Evolutionary conservation across 2,113 vertebrate species (phyloP).

Genomic region (Microcebus murinus): DNA sequence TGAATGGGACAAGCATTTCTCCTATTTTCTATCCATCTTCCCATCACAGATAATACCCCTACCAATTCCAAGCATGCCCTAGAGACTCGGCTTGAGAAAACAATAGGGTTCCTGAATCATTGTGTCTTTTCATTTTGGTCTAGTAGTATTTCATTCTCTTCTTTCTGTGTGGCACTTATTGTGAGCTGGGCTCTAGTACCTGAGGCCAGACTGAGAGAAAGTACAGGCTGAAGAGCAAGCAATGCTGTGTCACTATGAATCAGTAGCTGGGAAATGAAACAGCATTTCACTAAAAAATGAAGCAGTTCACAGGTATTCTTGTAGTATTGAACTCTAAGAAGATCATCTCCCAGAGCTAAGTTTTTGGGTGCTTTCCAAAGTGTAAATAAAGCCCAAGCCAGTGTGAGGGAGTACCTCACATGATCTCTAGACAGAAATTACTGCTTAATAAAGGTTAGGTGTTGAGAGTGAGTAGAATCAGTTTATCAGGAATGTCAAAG

Average conservation of each 20-base stretch:
- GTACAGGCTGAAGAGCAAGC: background rate
- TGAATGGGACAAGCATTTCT: background rate
- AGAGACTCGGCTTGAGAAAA: background rate
- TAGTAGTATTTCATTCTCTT: background rate
- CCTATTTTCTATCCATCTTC: background rate
- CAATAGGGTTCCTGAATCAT: background rate
- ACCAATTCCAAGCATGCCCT: background rate
- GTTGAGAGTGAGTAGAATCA: background rate
- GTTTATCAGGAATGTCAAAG: slow-evolving; percentile 22
- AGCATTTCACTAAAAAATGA: slow-evolving; percentile 39
- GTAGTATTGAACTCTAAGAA: slow-evolving; percentile 13
- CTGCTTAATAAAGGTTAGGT: slow-evolving; percentile 47
- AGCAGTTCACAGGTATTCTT: slow-evolving; percentile 14
- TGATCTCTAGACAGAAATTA: slow-evolving; percentile 12
- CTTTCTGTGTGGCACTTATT: background rate
- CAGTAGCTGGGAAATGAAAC: background rate
- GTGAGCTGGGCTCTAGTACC: background rate
- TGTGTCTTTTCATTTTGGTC: background rate
- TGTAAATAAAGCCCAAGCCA: slow-evolving; percentile 40
- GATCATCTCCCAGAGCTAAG: slow-evolving; percentile 3
- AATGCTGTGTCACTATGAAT: background rate
- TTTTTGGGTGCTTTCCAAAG: slow-evolving; percentile 50
- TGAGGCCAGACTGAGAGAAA: background rate
- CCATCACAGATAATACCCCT: background rate
- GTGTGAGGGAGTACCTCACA: background rate